Evolutionary conservation across 2,888 invertebrate genomes (phyloP).

Genomic region (Apamea epomidion): DNA sequence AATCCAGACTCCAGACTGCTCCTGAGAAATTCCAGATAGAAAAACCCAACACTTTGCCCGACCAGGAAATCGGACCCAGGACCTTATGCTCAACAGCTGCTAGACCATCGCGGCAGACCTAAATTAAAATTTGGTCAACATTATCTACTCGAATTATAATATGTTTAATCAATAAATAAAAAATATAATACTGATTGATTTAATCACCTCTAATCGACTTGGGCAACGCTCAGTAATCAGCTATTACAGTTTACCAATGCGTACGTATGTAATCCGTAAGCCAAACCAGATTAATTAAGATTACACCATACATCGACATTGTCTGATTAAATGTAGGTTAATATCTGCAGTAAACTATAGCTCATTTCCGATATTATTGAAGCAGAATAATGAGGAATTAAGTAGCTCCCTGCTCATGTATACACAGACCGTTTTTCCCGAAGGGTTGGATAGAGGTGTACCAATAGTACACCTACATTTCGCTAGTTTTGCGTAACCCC

Average conservation of each 20-base stretch:
- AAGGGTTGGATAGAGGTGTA: not conserved
- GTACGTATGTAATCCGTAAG: conserved; percentile 54
- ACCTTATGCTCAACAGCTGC: not conserved
- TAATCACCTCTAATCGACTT: conserved; percentile 52
- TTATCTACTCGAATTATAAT: conserved; percentile 10
- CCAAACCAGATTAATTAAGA: conserved; percentile 66
- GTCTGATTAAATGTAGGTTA: conserved; percentile 34
- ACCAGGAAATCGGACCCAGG: not conserved
- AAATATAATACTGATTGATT: conserved; percentile 28
- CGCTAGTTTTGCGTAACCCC: not conserved
- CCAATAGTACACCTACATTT: not conserved
- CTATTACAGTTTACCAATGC: conserved; percentile 54
- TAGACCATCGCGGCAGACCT: not conserved
- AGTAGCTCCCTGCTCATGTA: not conserved
- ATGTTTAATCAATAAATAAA: conserved; percentile 34
- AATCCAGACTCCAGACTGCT: not conserved
- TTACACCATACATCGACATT: conserved; percentile 54
- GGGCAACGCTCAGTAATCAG: conserved; percentile 53
- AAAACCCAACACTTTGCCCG: not conserved
- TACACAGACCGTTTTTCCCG: not conserved
- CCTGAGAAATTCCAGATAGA: not conserved
- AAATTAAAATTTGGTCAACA: conserved; percentile 1
- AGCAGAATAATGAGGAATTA: conserved; percentile 15
- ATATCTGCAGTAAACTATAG: conserved; percentile 8
- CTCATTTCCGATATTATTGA: conserved; percentile 19